Conservation (phyloP, 2,888 invertebrate genomes). For the Antheraea yamamai region DNA sequence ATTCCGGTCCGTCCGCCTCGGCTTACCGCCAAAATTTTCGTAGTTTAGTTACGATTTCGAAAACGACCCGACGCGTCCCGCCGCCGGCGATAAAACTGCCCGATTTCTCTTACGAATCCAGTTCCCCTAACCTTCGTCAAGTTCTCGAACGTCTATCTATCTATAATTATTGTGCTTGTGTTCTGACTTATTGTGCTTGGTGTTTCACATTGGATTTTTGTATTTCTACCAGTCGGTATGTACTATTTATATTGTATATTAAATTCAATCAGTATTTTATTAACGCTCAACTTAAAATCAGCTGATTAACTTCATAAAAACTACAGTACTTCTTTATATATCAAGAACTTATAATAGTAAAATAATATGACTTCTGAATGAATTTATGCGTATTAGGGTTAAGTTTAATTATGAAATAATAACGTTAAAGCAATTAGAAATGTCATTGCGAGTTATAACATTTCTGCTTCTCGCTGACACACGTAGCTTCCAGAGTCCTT, state of each 20-base stretch:
- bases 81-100: constrained; percentile 75
- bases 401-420: not conserved
- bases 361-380: not conserved
- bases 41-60: constrained; percentile 83
- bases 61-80: constrained; percentile 82
- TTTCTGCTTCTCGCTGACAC: constrained; percentile 49
- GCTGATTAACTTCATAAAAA: not conserved
- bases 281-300: not conserved
- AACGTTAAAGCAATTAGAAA: constrained; percentile 15
- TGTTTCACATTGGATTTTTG: constrained; percentile 64
- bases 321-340: constrained; percentile 16
- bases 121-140: constrained; percentile 67
- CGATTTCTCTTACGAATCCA: constrained; percentile 71
- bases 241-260: constrained; percentile 28
- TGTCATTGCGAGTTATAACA: constrained; percentile 58
- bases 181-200: constrained; percentile 54
- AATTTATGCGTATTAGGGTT: not conserved
- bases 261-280: constrained; percentile 1
- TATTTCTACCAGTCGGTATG: constrained; percentile 48
- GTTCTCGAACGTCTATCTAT: constrained; percentile 59
- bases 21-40: constrained; percentile 75
- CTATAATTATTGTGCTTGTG: constrained; percentile 58
- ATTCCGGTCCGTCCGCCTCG: constrained; percentile 75
- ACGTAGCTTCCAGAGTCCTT: constrained; percentile 67
- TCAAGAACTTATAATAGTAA: constrained; percentile 15